phyloP scores from a whole-genome alignment of 2,888 invertebrate species.

The Lamellibrachia columna region DNA sequence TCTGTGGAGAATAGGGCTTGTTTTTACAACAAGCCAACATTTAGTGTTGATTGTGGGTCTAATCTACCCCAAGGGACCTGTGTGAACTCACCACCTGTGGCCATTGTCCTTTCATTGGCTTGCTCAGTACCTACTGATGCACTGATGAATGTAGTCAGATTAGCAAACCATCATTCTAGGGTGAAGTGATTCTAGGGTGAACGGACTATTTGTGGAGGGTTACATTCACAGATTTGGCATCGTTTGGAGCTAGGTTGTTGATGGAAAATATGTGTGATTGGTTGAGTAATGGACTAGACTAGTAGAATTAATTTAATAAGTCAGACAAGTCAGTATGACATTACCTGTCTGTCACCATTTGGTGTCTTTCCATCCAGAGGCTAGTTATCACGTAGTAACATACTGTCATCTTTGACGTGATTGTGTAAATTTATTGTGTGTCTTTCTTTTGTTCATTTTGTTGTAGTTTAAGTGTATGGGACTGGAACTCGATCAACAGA shows the following conservation, averaged over 20 bases:
- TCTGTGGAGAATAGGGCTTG: background rate
- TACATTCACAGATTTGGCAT: background rate
- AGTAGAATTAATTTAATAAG: background rate
- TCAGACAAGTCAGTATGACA: background rate
- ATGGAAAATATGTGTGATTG: background rate
- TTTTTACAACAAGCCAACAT: background rate
- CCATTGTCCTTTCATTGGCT: background rate
- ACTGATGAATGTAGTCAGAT: background rate
- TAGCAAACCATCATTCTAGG: background rate
- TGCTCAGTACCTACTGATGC: background rate
- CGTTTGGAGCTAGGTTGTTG: background rate
- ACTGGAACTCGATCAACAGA: no score
- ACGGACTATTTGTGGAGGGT: background rate
- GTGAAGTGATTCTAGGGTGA: no score
- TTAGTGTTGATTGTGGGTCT: background rate
- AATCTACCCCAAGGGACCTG: background rate
- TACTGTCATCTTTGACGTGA: background rate
- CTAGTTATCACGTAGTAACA: background rate
- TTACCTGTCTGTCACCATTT: background rate
- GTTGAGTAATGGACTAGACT: background rate
- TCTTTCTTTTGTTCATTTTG: no score
- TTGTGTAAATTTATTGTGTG: no score
- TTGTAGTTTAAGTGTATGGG: no score
- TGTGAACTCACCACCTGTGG: background rate
- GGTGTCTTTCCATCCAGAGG: conserved; percentile 1